phyloP scores from a whole-genome alignment of 2,888 invertebrate genomes.

The Smittia sp. region DNA sequence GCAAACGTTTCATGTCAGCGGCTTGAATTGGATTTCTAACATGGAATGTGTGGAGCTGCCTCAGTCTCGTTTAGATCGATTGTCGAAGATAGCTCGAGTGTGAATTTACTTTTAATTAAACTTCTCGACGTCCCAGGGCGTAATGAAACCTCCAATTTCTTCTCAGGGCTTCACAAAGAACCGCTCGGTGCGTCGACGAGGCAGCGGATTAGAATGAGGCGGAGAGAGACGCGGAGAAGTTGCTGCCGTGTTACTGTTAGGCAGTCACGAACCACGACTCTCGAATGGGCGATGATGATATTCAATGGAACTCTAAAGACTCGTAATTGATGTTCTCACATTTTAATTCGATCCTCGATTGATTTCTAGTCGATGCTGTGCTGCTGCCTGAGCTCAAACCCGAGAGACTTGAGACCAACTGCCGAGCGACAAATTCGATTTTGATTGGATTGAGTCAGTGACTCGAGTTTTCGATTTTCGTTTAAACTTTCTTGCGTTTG shows the following conservation, averaged over 20 bases:
- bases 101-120: slow-evolving; percentile 29
- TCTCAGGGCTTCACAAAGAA: neutral
- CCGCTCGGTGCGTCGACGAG: neutral
- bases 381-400: no score
- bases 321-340: slow-evolving; percentile 37
- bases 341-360: slow-evolving; percentile 35
- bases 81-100: slow-evolving; percentile 14
- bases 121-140: slow-evolving; percentile 12
- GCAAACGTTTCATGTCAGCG: no score
- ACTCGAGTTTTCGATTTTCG: neutral
- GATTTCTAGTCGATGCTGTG: neutral
- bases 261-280: slow-evolving; percentile 39
- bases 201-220: neutral
- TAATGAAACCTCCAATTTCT: slow-evolving; percentile 18
- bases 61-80: neutral
- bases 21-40: neutral
- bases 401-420: neutral
- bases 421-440: neutral
- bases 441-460: neutral
- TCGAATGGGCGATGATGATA: slow-evolving; percentile 34
- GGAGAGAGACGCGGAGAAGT: neutral
- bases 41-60: neutral
- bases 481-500: no score
- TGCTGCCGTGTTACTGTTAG: slow-evolving; percentile 30
- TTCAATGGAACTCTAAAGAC: slow-evolving; percentile 26